Evolutionary conservation across 2,797 vertebrate genomes (phyloP).

Genomic region (Scarus forsteni): DNA sequence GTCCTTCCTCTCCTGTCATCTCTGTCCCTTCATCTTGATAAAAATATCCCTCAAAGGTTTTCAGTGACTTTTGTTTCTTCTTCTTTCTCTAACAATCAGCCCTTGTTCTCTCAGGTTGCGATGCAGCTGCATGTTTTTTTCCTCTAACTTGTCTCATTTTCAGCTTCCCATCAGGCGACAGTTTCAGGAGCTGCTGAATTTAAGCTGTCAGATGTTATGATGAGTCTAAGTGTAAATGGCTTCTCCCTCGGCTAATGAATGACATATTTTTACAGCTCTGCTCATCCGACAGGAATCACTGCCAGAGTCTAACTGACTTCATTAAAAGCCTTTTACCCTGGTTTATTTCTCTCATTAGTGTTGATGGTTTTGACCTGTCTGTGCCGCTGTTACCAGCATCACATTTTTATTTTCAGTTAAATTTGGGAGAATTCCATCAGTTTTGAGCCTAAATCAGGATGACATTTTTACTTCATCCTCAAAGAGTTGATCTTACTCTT

Average conservation of each 20-base stretch:
- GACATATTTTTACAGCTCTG: constrained; percentile 4
- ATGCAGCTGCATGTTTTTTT: background rate
- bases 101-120: constrained; percentile 19
- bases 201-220: constrained; percentile 1
- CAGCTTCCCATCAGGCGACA: constrained; percentile 11
- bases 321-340: background rate
- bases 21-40: constrained; percentile 37
- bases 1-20: constrained; percentile 34
- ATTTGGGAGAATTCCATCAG: background rate
- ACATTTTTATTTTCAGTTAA: constrained; percentile 8
- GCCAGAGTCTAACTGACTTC: background rate
- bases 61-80: background rate
- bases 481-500: background rate
- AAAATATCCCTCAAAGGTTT: background rate
- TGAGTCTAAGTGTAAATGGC: constrained; percentile 4
- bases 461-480: background rate
- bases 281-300: background rate
- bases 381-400: background rate
- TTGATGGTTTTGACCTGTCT: constrained; percentile 1
- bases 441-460: background rate
- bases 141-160: constrained; percentile 28
- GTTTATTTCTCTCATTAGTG: constrained; percentile 1
- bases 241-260: constrained; percentile 5
- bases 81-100: background rate
- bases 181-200: constrained; percentile 1